These are phyloP conservation scores for Drymodes brunneopygia DNA, from an alignment of 2,113 vertebrate genomes.

Conservation along the genomic window DNA sequence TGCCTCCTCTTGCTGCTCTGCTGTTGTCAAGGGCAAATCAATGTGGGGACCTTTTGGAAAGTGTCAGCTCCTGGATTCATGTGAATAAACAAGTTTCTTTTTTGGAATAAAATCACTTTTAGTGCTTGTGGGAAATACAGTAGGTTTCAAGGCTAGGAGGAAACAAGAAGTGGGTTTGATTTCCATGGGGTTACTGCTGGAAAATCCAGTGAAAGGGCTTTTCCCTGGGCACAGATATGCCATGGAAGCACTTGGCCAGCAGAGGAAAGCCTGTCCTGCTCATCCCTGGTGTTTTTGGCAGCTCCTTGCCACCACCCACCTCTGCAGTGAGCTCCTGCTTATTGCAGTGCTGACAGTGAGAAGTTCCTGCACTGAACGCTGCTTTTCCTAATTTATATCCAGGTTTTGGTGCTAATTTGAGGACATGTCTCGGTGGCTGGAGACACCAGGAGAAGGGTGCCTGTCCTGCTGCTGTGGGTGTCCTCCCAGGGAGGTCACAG, in stretches of 20 bases:
- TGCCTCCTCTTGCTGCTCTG: background rate
- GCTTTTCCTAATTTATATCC: background rate
- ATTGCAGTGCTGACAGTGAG: background rate
- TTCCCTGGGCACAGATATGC: background rate
- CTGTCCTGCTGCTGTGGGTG: rapidly evolving
- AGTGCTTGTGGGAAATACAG: background rate
- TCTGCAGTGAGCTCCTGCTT: background rate
- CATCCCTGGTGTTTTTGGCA: background rate
- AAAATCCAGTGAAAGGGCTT: background rate
- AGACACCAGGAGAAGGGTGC: background rate
- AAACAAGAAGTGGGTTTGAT: background rate
- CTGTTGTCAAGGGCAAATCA: background rate
- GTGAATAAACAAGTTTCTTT: background rate
- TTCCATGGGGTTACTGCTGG: background rate
- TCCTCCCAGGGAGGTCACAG: background rate
- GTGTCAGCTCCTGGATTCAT: background rate
- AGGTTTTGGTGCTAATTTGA: background rate
- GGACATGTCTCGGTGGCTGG: rapidly evolving
- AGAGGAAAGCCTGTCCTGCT: background rate
- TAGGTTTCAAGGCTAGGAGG: background rate
- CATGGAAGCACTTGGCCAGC: background rate
- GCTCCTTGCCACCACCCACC: background rate
- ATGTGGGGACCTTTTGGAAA: background rate
- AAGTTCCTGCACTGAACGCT: background rate
- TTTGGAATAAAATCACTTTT: background rate